These are phyloP conservation scores for Micropoecilia bifurca DNA, from an alignment of 2,797 vertebrate genomes.

Conservation along the genomic window DNA sequence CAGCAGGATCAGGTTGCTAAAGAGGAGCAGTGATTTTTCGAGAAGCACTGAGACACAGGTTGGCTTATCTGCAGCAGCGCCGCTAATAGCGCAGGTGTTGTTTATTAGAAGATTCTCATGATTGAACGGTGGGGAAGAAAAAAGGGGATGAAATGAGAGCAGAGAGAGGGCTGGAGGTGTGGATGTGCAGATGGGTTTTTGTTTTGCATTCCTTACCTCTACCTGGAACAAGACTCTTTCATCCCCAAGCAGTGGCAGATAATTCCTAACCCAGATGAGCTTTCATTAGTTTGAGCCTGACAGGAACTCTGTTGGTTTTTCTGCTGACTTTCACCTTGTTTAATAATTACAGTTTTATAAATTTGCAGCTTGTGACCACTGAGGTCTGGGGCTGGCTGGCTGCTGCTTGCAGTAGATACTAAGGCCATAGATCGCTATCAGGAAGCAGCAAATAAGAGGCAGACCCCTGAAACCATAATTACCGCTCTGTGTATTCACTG, in stretches of 20 bases:
- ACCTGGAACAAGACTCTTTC: conserved; percentile 45
- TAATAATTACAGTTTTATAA: conserved; percentile 19
- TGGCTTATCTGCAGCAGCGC: conserved; percentile 6
- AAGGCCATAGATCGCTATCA: conserved; percentile 34
- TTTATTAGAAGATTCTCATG: conserved; percentile 41
- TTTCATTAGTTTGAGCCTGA: conserved; percentile 59
- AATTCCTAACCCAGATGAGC: conserved; percentile 70
- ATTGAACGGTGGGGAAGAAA: conserved; percentile 1
- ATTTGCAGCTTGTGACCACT: conserved; percentile 32
- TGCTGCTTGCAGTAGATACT: conserved; percentile 41
- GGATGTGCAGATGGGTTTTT: conserved; percentile 33
- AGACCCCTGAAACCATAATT: conserved; percentile 63
- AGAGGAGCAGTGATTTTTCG: conserved; percentile 49
- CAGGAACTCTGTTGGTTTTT: conserved; percentile 27
- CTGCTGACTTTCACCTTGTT: conserved; percentile 40
- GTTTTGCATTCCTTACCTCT: conserved; percentile 62
- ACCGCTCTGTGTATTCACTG: conserved; percentile 53
- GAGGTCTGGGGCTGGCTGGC: conserved; percentile 1
- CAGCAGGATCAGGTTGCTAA: conserved; percentile 58
- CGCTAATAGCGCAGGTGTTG: conserved; percentile 47
- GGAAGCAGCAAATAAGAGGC: conserved; percentile 22
- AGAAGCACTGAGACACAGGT: conserved; percentile 37
- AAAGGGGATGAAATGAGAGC: conserved; percentile 1
- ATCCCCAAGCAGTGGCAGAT: conserved; percentile 51
- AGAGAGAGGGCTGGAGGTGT: conserved; percentile 7